Evolutionary conservation across 2,888 invertebrate genomes (phyloP), one percentile per base, ranked within the genome.

Genomic region (Carpatolechia fugitivella): DNA sequence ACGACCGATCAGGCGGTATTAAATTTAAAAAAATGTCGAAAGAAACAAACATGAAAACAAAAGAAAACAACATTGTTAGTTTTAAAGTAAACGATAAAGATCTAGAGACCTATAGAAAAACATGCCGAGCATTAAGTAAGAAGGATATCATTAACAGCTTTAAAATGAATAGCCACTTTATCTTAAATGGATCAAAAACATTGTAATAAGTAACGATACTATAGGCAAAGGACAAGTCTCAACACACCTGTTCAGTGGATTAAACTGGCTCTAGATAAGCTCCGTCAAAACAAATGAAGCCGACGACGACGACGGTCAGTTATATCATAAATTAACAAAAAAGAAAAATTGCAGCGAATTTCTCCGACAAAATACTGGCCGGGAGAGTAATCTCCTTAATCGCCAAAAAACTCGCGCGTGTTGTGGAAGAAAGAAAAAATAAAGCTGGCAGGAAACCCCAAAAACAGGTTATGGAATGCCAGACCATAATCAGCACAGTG

Each of bases 401-500:
- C 31, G 31, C 49, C 20, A 58, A 76, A 78, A 67, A 70, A 72
- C 66, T 65, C 75, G 16, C 51, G 20, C 41, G 52, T 31, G 52
- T 52, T 51, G 40, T 20, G 40, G 40, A 41, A 14, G 33, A 24
- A 29, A 20, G 74, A 44, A 40, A 52, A 51, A 38, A 74, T 72
- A 76, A 76, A 81, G 83, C 81, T 78, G 81, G 75, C 80, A 85
- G 88, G 85, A 82, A 86, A 85, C 86, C 88, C 89, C 88, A 82
- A 89, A 90, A 89, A 89, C 89, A 86, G 88, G 89, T 89, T 90
- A 85, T 81, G 81, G 84, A 80, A 84, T 78, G 80, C 83, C 84
- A 75, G 80, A 83, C 89, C 89, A 86, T 85, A 84, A 87, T 87
- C 84, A 88, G 78, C 74, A 77, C 81, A 83, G 85, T 85, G 89